phyloP scores from a whole-genome alignment of 92 coral and sea anemone genomes.

The Epizoanthus scotinus region DNA sequence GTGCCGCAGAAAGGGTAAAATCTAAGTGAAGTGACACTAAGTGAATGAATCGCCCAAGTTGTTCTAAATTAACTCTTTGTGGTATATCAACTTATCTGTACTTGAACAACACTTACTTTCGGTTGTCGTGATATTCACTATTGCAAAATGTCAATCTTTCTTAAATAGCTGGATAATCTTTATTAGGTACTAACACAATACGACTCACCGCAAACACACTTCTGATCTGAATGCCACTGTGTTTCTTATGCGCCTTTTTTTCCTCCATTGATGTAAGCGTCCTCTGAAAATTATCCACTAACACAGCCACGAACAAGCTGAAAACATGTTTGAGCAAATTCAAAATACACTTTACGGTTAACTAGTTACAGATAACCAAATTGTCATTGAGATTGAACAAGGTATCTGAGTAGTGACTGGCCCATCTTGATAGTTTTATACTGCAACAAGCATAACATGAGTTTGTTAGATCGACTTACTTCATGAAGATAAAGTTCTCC shows the following conservation, averaged over 20 bases:
- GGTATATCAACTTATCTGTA: no score
- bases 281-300: slow-evolving; percentile 97
- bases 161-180: no score
- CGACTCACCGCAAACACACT: slow-evolving; percentile 80
- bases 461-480: slow-evolving; percentile 62
- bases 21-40: no score
- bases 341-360: no score
- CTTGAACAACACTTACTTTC: no score
- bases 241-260: slow-evolving; percentile 79
- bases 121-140: no score
- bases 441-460: neutral
- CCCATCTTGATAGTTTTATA: neutral
- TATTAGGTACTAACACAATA: neutral
- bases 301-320: slow-evolving; percentile 95
- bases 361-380: no score
- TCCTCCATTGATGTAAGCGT: slow-evolving; percentile 89
- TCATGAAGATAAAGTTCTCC: slow-evolving; percentile 98
- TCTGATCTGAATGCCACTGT: slow-evolving; percentile 83
- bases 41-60: no score
- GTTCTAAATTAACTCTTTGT: no score
- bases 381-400: neutral
- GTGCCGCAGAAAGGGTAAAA: no score
- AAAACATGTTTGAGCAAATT: neutral
- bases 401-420: neutral
- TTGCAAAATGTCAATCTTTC: no score